phyloP scores from a whole-genome alignment of 92 coral and sea anemone genomes.

The Palythoa grandiflora region DNA sequence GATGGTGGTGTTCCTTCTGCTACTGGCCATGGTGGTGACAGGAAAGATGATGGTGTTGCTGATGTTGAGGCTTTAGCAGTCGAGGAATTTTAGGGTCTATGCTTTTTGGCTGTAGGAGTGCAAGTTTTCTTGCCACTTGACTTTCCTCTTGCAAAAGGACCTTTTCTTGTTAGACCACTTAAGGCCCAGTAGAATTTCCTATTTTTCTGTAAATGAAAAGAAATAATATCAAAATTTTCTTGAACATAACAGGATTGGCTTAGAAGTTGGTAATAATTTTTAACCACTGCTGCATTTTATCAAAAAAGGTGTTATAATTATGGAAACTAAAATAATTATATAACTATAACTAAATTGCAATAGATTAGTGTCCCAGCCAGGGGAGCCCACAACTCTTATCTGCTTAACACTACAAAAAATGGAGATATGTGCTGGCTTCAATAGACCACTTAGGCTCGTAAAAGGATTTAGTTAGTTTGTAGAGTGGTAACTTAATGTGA shows the following conservation, averaged over 20 bases:
- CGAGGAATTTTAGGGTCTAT: not conserved
- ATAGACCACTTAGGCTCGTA: too few relatives aligned
- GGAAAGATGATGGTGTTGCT: not conserved
- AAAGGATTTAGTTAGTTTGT: not conserved
- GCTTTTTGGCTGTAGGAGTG: not conserved
- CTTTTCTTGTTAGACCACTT: not conserved
- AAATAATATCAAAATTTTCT: not conserved
- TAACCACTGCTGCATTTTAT: not conserved
- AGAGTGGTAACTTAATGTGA: not conserved
- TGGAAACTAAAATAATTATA: not conserved
- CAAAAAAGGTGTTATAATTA: not conserved
- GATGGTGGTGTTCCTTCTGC: not conserved
- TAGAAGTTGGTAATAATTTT: not conserved
- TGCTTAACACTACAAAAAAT: too few relatives aligned
- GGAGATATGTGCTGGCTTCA: too few relatives aligned
- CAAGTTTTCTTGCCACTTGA: not conserved
- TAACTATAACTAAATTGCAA: not conserved
- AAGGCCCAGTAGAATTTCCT: not conserved
- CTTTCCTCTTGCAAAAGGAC: conserved; percentile 12
- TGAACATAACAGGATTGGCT: not conserved
- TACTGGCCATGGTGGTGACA: not conserved
- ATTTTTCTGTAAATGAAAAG: not conserved
- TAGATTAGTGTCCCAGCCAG: too few relatives aligned
- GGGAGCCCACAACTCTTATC: too few relatives aligned
- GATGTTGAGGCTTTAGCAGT: not conserved